These are phyloP conservation scores for Penaeus indicus DNA, from an alignment of 1,140 invertebrate species.

Conservation along the genomic window DNA sequence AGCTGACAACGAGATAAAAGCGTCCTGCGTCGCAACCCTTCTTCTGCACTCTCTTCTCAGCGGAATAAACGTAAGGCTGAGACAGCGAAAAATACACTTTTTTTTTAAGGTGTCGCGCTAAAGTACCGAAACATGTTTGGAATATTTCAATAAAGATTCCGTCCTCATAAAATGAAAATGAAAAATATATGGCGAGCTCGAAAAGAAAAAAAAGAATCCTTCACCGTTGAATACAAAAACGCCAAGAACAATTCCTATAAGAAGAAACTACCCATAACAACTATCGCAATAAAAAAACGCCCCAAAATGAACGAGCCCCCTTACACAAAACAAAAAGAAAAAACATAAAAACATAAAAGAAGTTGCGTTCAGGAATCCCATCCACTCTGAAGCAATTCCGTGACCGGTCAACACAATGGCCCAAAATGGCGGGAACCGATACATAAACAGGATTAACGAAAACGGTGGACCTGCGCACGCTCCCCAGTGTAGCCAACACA, in stretches of 20 bases:
- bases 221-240: neutral
- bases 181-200: neutral
- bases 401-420: slow-evolving; percentile 51
- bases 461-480: neutral
- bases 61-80: no score
- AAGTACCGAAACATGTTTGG: slow-evolving; percentile 3
- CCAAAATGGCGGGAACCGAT: slow-evolving; percentile 42
- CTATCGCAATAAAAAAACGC: slow-evolving; percentile 1
- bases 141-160: slow-evolving; percentile 27
- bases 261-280: slow-evolving; percentile 23
- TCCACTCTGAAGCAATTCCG: slow-evolving; percentile 51
- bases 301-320: slow-evolving; percentile 8
- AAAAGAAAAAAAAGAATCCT: neutral
- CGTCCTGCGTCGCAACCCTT: no score
- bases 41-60: no score
- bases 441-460: slow-evolving; percentile 55
- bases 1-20: no score
- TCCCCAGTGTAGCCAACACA: no score
- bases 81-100: no score
- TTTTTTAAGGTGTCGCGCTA: neutral
- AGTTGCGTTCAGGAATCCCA: slow-evolving; percentile 39
- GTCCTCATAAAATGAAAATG: neutral
- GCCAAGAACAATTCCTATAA: neutral
- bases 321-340: slow-evolving; percentile 30
- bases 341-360: slow-evolving; percentile 49